These are phyloP conservation scores for Amblyjoppa fuscipennis DNA, from an alignment of 2,888 invertebrate species.

Conservation along the genomic window DNA sequence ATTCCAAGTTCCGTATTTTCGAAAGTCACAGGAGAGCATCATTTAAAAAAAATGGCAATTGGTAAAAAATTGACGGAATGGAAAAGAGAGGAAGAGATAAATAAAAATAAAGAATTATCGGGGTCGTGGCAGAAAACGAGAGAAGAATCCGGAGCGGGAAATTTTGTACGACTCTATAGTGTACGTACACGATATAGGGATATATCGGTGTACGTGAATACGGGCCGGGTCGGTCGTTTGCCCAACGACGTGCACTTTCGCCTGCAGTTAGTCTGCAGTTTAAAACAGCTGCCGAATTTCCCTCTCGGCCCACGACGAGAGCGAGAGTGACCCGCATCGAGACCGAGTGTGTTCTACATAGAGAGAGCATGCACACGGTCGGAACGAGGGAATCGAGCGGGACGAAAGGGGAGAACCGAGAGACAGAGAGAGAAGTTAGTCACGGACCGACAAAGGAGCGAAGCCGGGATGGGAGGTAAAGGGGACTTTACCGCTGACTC, in stretches of 20 bases:
- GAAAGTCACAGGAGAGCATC: no score
- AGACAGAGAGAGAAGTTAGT: conserved; percentile 10
- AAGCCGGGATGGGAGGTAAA: conserved; percentile 26
- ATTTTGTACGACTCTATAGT: conserved; percentile 1
- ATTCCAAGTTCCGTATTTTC: no score
- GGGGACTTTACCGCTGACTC: conserved; percentile 49
- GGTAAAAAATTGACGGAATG: no score
- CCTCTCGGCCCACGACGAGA: conserved; percentile 82
- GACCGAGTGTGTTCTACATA: conserved; percentile 83
- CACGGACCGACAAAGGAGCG: conserved; percentile 28
- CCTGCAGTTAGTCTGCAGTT: conserved; percentile 80
- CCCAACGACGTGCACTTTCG: conserved; percentile 77
- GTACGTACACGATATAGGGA: conserved; percentile 36
- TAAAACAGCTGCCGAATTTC: conserved; percentile 85
- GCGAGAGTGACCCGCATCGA: conserved; percentile 84
- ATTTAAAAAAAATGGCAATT: no score
- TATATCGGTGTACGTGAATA: background rate
- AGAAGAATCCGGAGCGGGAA: background rate
- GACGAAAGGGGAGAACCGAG: conserved; percentile 9
- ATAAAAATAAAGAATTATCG: background rate
- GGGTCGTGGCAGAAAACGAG: background rate
- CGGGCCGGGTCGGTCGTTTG: conserved; percentile 56
- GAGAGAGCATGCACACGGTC: conserved; percentile 43
- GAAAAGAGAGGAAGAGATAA: no score
- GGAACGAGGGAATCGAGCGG: conserved; percentile 25